Evolutionary conservation across 2,113 vertebrate species (phyloP).

Genomic region (Andinoacara biseriatus): DNA sequence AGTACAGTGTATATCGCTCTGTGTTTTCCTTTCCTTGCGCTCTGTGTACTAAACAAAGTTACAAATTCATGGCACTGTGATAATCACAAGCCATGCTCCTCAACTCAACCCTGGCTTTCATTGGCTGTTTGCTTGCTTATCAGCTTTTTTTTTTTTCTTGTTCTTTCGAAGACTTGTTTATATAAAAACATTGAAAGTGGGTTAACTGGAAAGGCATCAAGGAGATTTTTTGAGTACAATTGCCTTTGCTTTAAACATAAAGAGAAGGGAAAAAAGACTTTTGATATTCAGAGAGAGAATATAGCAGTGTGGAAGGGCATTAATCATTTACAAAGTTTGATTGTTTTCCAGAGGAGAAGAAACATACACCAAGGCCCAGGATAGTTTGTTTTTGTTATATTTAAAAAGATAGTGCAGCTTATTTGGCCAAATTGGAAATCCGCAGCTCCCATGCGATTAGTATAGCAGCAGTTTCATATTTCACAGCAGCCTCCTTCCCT

Average conservation of each 20-base stretch:
- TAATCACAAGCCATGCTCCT: conserved; percentile 59
- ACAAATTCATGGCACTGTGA: conserved; percentile 46
- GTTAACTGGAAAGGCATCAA: conserved; percentile 83
- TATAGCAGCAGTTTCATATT: conserved; percentile 70
- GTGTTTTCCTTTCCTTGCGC: conserved; percentile 2
- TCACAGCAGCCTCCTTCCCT: conserved; percentile 69
- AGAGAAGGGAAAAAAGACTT: conserved; percentile 48
- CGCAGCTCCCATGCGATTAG: conserved; percentile 77
- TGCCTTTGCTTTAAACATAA: conserved; percentile 78
- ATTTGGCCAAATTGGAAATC: conserved; percentile 81
- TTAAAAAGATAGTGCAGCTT: conserved; percentile 74
- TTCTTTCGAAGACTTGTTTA: conserved; percentile 72
- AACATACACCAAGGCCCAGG: conserved; percentile 76
- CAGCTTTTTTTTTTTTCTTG: conserved; percentile 44
- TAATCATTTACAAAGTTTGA: conserved; percentile 83
- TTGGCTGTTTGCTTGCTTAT: conserved; percentile 67
- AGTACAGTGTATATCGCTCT: background rate
- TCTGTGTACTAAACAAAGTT: conserved; percentile 55
- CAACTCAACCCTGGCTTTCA: conserved; percentile 57
- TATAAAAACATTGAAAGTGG: conserved; percentile 77
- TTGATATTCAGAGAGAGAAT: conserved; percentile 80
- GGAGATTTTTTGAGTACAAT: conserved; percentile 80
- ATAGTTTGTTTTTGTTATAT: conserved; percentile 81
- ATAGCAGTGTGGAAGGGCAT: conserved; percentile 74
- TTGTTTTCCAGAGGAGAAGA: conserved; percentile 82